Evolutionary conservation across 2,113 vertebrate species (phyloP).

Genomic region (Calcarius ornatus): DNA sequence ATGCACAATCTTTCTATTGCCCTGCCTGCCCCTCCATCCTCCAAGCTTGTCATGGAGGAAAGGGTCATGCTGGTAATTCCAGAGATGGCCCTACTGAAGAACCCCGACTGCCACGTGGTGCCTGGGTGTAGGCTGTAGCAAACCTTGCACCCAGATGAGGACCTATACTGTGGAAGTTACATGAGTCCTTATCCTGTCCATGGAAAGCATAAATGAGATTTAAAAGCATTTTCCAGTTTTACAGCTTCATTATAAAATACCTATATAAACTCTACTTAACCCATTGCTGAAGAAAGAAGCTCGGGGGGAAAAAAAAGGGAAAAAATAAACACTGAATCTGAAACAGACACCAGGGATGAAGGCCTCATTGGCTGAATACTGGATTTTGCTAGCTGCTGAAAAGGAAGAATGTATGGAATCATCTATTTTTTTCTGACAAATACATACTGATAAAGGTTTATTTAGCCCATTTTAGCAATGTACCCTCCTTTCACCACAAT

Average conservation of each 20-base stretch:
- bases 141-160: not conserved
- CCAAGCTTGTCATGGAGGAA: not conserved
- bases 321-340: not conserved
- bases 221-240: not conserved
- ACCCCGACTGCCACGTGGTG: accelerated
- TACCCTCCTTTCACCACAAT: not conserved
- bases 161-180: not conserved
- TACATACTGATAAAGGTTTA: not conserved
- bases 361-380: not conserved
- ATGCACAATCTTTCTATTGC: not conserved
- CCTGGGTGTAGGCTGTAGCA: not conserved
- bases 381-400: not conserved
- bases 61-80: not conserved
- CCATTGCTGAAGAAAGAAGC: not conserved
- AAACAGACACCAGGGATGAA: not conserved
- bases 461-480: not conserved
- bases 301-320: not conserved
- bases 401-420: not conserved
- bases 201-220: not conserved
- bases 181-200: not conserved
- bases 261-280: not conserved
- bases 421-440: not conserved
- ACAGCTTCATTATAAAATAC: not conserved
- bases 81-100: not conserved
- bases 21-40: not conserved